Conservation (phyloP, 35 echinoderm and acorn worm genomes). For the Amphiura filiformis region DNA sequence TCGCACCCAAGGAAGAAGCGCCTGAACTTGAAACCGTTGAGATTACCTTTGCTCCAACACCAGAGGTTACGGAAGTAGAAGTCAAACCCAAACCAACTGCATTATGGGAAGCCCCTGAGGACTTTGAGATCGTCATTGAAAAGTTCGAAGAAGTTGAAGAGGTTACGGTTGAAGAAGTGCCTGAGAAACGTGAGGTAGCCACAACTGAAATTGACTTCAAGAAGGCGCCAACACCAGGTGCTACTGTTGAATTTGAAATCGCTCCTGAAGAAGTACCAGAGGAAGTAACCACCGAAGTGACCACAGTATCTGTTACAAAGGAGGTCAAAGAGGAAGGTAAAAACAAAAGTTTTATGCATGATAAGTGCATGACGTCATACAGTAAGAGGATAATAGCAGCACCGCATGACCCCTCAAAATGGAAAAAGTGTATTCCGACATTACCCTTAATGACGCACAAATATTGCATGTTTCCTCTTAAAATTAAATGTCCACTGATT, state of each 20-base stretch:
- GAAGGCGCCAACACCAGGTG: background rate
- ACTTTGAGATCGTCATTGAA: background rate
- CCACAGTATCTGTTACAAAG: background rate
- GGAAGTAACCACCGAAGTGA: background rate
- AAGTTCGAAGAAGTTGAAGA: background rate
- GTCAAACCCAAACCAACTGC: background rate
- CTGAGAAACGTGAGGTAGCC: background rate
- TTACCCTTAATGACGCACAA: too few relatives aligned
- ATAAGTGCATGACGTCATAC: too few relatives aligned
- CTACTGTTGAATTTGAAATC: background rate
- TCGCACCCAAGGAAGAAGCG: background rate
- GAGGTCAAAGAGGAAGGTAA: too few relatives aligned
- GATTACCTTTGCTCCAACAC: background rate
- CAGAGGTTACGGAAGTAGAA: background rate
- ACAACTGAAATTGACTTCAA: background rate
- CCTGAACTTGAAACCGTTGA: slow-evolving; percentile 1
- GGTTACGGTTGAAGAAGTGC: background rate
- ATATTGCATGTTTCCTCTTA: too few relatives aligned
- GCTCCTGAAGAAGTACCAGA: background rate
- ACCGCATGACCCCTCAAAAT: too few relatives aligned
- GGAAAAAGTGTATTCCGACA: too few relatives aligned
- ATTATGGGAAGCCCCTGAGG: background rate
- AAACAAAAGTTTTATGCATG: too few relatives aligned
- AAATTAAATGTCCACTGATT: too few relatives aligned
- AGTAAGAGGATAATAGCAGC: too few relatives aligned